A percentile compares a stretch with the other conserved stretches of the same genome.
Evolutionary conservation across 2,797 vertebrate species (phyloP).

Genomic region (Gallinago solitaria): DNA sequence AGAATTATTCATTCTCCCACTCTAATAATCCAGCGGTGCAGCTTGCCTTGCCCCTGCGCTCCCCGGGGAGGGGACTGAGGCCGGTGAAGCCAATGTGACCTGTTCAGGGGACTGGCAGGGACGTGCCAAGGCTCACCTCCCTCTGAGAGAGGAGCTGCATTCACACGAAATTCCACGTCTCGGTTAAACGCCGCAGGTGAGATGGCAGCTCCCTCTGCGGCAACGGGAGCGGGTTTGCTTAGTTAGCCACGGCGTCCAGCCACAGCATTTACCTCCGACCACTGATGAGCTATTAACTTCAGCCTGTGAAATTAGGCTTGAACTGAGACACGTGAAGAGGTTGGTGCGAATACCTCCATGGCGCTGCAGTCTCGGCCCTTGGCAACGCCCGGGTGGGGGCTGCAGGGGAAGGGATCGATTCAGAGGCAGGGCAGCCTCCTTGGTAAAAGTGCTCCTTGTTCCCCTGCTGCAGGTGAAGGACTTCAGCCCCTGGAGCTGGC

Average conservation of each 20-base stretch:
- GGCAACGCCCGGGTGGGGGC: background rate
- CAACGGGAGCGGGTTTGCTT: background rate
- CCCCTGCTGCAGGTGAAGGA: background rate
- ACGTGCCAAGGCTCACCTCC: background rate
- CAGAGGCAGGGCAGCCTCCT: background rate
- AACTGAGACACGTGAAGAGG: background rate
- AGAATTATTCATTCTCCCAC: slow-evolving; percentile 1
- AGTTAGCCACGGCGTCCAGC: background rate
- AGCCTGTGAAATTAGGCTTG: background rate
- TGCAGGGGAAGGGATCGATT: background rate
- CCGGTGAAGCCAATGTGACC: background rate
- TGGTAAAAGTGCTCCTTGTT: background rate
- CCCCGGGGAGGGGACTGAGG: background rate
- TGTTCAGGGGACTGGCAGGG: background rate
- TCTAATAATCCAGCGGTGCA: background rate
- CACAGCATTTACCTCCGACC: background rate
- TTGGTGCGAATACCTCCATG: background rate
- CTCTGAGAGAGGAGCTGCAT: background rate
- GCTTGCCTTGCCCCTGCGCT: background rate
- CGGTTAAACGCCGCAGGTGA: background rate
- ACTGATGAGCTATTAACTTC: background rate
- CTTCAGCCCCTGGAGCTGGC: background rate
- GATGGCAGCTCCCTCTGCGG: background rate
- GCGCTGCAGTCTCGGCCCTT: background rate
- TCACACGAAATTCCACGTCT: accelerated